Evolutionary conservation across 1,140 invertebrate genomes (phyloP).

Genomic region (Phymastichus coffea): DNA sequence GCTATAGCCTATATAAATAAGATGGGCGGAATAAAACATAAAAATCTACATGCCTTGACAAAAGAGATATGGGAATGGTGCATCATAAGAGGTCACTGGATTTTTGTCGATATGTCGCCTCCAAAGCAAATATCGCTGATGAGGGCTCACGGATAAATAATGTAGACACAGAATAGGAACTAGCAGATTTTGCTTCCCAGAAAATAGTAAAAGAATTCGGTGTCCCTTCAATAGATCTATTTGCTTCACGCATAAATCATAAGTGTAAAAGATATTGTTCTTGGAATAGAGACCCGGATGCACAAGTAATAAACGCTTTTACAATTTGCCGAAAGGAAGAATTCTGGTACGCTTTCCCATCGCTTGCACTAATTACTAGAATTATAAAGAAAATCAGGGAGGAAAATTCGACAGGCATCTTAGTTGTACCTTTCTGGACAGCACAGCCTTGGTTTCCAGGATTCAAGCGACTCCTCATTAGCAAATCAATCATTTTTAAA

Average conservation of each 20-base stretch:
- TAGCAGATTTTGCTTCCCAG: constrained; percentile 12
- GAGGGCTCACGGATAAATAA: constrained; percentile 28
- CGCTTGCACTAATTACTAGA: constrained; percentile 15
- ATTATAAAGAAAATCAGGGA: constrained; percentile 31
- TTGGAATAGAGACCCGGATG: constrained; percentile 27
- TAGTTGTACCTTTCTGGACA: constrained; percentile 42
- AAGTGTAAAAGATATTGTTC: constrained; percentile 31
- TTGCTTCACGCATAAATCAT: constrained; percentile 27
- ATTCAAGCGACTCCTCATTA: not conserved
- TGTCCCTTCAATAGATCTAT: constrained; percentile 24
- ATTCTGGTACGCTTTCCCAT: constrained; percentile 17
- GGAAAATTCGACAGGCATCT: constrained; percentile 32
- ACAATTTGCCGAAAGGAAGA: not conserved
- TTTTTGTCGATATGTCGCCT: constrained; percentile 37
- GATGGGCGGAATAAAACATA: constrained; percentile 36
- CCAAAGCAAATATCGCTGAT: constrained; percentile 38
- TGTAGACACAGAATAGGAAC: constrained; percentile 33
- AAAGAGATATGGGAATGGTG: constrained; percentile 14
- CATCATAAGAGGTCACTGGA: not conserved
- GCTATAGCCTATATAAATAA: constrained; percentile 46
- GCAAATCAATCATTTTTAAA: not conserved
- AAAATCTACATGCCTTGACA: constrained; percentile 35
- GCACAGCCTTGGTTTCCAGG: constrained; percentile 37
- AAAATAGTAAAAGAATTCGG: constrained; percentile 31
- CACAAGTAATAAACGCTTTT: constrained; percentile 14